These are phyloP conservation scores for Nephila pilipes DNA, from an alignment of 1,140 invertebrate genomes.

Conservation along the genomic window DNA sequence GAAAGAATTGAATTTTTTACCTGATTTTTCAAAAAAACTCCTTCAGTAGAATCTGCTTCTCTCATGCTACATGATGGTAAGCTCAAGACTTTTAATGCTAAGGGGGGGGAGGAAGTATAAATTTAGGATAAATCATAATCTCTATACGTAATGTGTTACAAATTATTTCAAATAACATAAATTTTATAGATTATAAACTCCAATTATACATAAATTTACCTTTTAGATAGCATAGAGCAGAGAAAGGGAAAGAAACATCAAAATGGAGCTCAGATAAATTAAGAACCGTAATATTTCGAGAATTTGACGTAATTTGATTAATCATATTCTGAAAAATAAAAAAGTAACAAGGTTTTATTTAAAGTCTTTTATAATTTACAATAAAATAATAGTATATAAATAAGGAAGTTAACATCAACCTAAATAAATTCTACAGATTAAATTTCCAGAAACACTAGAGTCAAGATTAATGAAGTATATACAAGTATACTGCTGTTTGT, in stretches of 20 bases:
- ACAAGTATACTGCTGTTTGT: too few relatives aligned
- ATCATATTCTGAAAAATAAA: neutral
- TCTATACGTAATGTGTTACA: too few relatives aligned
- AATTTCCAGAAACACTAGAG: too few relatives aligned
- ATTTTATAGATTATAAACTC: neutral
- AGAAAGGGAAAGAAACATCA: neutral
- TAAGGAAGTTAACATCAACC: neutral
- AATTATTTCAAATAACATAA: too few relatives aligned
- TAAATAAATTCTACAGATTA: too few relatives aligned
- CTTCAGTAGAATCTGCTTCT: neutral
- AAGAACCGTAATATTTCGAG: neutral
- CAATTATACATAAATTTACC: too few relatives aligned
- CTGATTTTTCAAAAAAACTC: neutral
- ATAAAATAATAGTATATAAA: neutral
- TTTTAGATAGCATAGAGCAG: neutral
- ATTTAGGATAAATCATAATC: too few relatives aligned
- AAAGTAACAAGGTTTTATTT: neutral
- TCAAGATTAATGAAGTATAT: too few relatives aligned
- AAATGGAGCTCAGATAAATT: neutral
- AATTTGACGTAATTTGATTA: neutral
- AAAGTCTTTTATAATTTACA: neutral
- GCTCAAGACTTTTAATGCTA: neutral
- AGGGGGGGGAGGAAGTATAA: neutral
- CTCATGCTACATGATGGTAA: neutral
- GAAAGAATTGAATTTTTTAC: neutral